Percentiles rank a stretch among this genome's conserved stretches.
Evolutionary conservation across 2,888 invertebrate species (phyloP).

Genomic region (Cistogaster globosa): DNA sequence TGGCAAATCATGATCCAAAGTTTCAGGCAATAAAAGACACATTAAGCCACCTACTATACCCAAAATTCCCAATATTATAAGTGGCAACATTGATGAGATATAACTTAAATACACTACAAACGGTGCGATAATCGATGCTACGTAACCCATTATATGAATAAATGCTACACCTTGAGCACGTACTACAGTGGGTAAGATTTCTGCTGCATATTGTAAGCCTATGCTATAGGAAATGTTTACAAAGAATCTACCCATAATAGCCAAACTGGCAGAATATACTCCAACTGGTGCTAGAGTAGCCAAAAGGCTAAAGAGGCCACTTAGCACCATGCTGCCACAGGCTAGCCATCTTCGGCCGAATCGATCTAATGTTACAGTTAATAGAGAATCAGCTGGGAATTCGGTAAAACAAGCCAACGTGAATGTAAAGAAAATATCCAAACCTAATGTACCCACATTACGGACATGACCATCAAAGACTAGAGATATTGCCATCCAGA

Average conservation of each 20-base stretch:
- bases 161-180: constrained; percentile 93
- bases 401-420: constrained; percentile 93
- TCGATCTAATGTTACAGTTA: constrained; percentile 88
- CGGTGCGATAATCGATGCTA: constrained; percentile 91
- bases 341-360: constrained; percentile 94
- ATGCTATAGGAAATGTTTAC: constrained; percentile 96
- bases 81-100: constrained; percentile 88
- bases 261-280: constrained; percentile 88
- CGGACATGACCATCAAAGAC: constrained; percentile 95
- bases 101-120: constrained; percentile 92
- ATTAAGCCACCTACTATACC: constrained; percentile 90
- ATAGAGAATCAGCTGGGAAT: constrained; percentile 91
- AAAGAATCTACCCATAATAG: constrained; percentile 92
- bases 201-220: constrained; percentile 94
- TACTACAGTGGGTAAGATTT: constrained; percentile 93
- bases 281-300: constrained; percentile 89
- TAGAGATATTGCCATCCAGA: constrained; percentile 95
- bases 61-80: constrained; percentile 90
- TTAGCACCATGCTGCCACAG: constrained; percentile 90
- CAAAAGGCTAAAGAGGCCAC: constrained; percentile 91
- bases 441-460: constrained; percentile 92
- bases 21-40: constrained; percentile 92
- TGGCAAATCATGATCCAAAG: constrained; percentile 92
- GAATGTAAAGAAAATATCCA: constrained; percentile 93
- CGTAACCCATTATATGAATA: constrained; percentile 94